These are phyloP conservation scores for Oligia latruncula DNA, from an alignment of 2,888 invertebrate genomes.

Conservation along the genomic window DNA sequence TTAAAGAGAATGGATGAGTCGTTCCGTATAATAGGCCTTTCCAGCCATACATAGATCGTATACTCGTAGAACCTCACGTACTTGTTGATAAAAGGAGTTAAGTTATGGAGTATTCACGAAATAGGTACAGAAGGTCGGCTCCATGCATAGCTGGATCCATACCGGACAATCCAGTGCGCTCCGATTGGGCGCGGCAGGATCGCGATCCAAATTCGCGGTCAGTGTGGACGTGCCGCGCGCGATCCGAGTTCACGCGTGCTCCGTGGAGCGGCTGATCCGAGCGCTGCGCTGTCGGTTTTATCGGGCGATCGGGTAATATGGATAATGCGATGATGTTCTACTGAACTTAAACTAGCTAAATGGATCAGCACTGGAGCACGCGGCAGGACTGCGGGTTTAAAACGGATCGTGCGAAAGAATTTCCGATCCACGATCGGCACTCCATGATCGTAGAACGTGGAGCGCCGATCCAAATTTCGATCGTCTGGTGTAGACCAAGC, in stretches of 20 bases:
- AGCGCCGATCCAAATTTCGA: not conserved
- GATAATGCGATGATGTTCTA: not conserved
- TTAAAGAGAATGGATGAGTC: slow-evolving; percentile 49
- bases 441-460: not conserved
- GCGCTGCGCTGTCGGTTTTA: not conserved
- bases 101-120: slow-evolving; percentile 14
- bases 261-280: not conserved
- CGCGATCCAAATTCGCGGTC: not conserved
- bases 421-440: not conserved
- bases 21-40: slow-evolving; percentile 47
- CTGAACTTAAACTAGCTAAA: not conserved
- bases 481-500: not conserved
- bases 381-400: not conserved
- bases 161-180: not conserved
- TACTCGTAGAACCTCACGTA: slow-evolving; percentile 31
- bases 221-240: not conserved
- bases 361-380: not conserved
- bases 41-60: slow-evolving; percentile 50
- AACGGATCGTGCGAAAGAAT: not conserved
- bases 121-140: not conserved
- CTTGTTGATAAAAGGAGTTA: slow-evolving; percentile 47
- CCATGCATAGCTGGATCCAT: not conserved
- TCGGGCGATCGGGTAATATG: not conserved
- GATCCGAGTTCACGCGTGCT: not conserved
- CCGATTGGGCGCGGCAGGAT: not conserved